Evolutionary conservation across 1,140 invertebrate species (phyloP).

Genomic region (Magallana ariakensis): DNA sequence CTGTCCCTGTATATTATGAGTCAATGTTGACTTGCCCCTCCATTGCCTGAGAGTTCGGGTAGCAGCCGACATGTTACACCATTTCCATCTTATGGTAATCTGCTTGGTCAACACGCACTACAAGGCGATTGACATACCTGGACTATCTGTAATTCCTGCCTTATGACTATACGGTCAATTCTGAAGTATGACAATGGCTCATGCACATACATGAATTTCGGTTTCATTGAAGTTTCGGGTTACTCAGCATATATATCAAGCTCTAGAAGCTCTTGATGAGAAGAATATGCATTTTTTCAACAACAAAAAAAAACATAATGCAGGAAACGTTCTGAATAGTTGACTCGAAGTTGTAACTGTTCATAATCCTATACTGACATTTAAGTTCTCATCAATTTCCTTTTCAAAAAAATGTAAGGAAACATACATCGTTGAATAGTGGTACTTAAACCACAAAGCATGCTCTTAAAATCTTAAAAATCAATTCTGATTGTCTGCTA

Average conservation of each 20-base stretch:
- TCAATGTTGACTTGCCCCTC: background rate
- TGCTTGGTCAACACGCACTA: background rate
- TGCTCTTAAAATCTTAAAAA: background rate
- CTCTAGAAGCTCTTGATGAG: too few relatives aligned
- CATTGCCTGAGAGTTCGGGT: background rate
- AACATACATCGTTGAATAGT: background rate
- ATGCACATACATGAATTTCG: too few relatives aligned
- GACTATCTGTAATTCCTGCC: background rate
- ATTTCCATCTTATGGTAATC: slow-evolving; percentile 14
- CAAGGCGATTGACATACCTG: background rate
- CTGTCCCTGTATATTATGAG: background rate
- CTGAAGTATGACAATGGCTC: too few relatives aligned
- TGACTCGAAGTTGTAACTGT: too few relatives aligned
- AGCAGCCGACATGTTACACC: slow-evolving; percentile 23
- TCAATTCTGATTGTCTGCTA: background rate
- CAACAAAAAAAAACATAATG: background rate
- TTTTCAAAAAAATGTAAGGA: too few relatives aligned
- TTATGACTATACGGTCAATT: background rate
- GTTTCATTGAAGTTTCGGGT: too few relatives aligned
- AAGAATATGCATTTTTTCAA: background rate
- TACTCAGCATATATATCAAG: too few relatives aligned
- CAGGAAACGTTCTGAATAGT: background rate
- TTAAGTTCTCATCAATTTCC: too few relatives aligned
- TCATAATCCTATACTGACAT: too few relatives aligned
- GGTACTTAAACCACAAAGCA: background rate